These are phyloP conservation scores for Drosophila cardini DNA, from an alignment of 1,140 invertebrate species.

Conservation along the genomic window DNA sequence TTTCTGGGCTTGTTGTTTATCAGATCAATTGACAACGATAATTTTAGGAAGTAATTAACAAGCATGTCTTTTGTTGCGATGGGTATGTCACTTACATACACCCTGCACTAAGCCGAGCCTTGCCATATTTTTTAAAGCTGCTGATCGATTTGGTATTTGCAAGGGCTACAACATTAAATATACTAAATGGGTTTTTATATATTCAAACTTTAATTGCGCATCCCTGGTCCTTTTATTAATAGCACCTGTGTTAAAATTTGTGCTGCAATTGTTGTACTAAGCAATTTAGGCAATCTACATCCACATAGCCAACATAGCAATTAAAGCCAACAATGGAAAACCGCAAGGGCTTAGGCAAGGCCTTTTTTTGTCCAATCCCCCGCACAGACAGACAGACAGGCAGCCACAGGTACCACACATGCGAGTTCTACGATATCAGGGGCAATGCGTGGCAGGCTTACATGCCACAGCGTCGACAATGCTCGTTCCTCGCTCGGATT, in stretches of 20 bases:
- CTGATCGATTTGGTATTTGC: too few species aligned
- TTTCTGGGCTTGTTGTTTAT: constrained; percentile 38
- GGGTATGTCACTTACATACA: constrained; percentile 5
- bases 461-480: constrained; percentile 32
- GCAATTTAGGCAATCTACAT: neutral
- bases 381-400: neutral
- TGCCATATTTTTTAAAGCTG: neutral
- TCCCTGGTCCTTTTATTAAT: too few species aligned
- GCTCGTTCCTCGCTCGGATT: constrained; percentile 29
- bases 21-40: constrained; percentile 30
- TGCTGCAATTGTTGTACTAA: neutral
- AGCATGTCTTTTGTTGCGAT: neutral
- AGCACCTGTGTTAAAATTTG: neutral
- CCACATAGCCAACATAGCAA: constrained; percentile 15
- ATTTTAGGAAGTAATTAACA: constrained; percentile 29
- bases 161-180: too few species aligned
- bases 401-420: neutral
- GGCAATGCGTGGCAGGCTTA: constrained; percentile 74
- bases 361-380: neutral
- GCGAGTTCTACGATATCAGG: constrained; percentile 13
- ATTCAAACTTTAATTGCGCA: too few species aligned
- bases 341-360: constrained; percentile 25
- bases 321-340: constrained; percentile 29
- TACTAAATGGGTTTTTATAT: too few species aligned
- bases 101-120: neutral